phyloP scores from a whole-genome alignment of 2,797 vertebrate species.

The Enteromius mattozi region DNA sequence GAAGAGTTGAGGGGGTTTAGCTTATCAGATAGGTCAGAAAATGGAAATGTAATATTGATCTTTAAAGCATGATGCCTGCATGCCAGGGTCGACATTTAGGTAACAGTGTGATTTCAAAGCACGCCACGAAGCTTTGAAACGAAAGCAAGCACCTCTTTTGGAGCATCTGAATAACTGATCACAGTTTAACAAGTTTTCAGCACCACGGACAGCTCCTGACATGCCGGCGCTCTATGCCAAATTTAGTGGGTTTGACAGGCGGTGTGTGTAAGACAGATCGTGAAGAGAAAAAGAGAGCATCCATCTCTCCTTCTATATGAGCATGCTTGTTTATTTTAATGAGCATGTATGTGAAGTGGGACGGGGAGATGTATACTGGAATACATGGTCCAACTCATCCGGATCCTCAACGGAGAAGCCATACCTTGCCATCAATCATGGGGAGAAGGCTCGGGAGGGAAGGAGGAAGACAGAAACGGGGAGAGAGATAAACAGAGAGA shows the following conservation, averaged over 20 bases:
- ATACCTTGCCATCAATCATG: conserved; percentile 51
- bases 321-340: conserved; percentile 53
- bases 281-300: conserved; percentile 40
- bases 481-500: conserved; percentile 64
- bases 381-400: conserved; percentile 40
- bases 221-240: conserved; percentile 29
- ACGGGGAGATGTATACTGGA: conserved; percentile 25
- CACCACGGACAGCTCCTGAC: conserved; percentile 37
- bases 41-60: conserved; percentile 37
- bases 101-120: conserved; percentile 29
- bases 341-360: conserved; percentile 41
- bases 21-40: conserved; percentile 41
- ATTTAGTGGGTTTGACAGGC: conserved; percentile 46
- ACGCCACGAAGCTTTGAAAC: conserved; percentile 27
- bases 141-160: conserved; percentile 18
- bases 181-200: conserved; percentile 52
- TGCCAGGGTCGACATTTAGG: neutral
- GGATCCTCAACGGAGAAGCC: conserved; percentile 27
- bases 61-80: neutral
- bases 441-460: conserved; percentile 33
- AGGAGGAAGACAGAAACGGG: conserved; percentile 61
- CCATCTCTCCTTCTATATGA: conserved; percentile 44
- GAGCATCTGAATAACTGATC: conserved; percentile 42
- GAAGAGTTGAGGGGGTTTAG: conserved; percentile 28
- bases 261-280: conserved; percentile 36